Base-by-base conservation (phyloP, 2,888 invertebrate genomes). In the Morpho deidamia region DNA sequence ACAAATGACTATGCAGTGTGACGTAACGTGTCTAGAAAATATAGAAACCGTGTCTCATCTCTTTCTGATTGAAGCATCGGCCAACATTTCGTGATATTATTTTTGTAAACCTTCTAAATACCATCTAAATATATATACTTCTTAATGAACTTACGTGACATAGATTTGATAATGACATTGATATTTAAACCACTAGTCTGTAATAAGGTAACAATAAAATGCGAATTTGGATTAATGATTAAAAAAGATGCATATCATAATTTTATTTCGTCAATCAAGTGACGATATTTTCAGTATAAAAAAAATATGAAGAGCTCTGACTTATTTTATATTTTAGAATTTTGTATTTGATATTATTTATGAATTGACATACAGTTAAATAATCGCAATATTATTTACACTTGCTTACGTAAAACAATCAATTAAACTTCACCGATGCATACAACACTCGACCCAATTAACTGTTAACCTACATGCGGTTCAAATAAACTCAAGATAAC, bases 401-500 rank as follows among this genome's bases (percentile, higher is more conserved):
- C 38, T 39, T n/a, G 44, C 42, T 51, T 51, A 51, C 53, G 48
- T 51, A 50, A 58, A 65, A 57, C 64, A 72, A 76, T 76, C 76
- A 71, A 74, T 74, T 72, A 65, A 66, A 68, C 68, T 66, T 65
- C 66, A 71, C 71, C 68, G 71, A 59, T 54, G 62, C 65, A 61
- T 23, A 23, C 23, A 59, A 69, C 74, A 72, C 77, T 78, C 76
- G 81, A 79, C 83, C 85, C 71, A 76, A 78, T 83, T 84, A 78
- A 72, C 74, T 68, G 75, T 76, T 82, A 80, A 81, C 83, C 81
- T 73, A 83, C 69, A 77, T 82, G 69, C 70, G 69, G 66, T 70
- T 71, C 72, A 73, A 68, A 75, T 71, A 71, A 72, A 71, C 71
- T 71, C 58, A 33, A 72, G 82, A 83, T 82, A 81, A 80, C 74